Evolutionary conservation across 2,888 invertebrate species (phyloP), one percentile per base, ranked within the genome.

Genomic region (Sesia apiformis): DNA sequence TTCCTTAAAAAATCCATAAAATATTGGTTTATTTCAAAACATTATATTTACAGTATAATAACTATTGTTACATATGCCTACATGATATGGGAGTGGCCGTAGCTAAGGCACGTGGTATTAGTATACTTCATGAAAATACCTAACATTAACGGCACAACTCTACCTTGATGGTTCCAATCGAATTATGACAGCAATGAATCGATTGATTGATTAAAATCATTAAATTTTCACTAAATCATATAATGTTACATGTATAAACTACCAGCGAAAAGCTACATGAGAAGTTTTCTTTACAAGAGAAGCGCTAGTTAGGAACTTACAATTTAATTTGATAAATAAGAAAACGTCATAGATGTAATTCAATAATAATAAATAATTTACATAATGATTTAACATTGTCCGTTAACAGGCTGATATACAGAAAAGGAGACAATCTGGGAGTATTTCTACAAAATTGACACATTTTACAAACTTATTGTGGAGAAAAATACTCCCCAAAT

Each of bases 1-100:
- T 83, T 85, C 83, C 81, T 83, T 89, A 82, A 87, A 83, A 87
- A 81, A 83, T 86, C 85, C 86, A 89, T 90, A 89, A 84, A 89
- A 88, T 90, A 90, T 87, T 83, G 84, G 82, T 85, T 83, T 84
- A 84, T 84, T 84, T 82, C 69, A 85, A 89, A 85, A 87, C 82
- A 81, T 46, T 46, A 46, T 90, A 89, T 88, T 83, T 88, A 88
- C 87, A 87, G 80, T 84, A 84, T 71, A 76, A 79, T 83, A 81
- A 82, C 77, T 84, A 82, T 78, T 76, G 80, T 84, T 87, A 84
- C 81, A 80, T 84, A 84, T 78, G 74, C 78, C 82, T 86, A 85
- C 70, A 68, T 85, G 88, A 88, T 89, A 88, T 88, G 86, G 84
- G 81, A 68, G 74, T 75, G 79, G 84, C 82, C 83, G 81, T 70